Evolutionary conservation across 2,888 invertebrate genomes (phyloP).

Genomic region (Ptycholaimellus sp.): DNA sequence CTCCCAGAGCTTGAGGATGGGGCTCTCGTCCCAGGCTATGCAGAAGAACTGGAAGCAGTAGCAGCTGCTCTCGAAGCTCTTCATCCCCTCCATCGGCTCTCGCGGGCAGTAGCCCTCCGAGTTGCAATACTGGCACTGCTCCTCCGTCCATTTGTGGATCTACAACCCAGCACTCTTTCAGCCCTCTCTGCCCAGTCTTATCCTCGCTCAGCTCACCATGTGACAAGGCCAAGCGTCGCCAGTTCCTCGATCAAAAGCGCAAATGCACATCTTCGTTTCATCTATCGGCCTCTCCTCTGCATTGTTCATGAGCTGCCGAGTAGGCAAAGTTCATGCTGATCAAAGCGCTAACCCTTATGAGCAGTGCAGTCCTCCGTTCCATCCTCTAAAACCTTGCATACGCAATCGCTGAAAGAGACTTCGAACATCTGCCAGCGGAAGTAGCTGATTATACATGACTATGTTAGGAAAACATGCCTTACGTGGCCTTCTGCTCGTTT

Average conservation of each 20-base stretch:
- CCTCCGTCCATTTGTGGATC: conserved; percentile 6
- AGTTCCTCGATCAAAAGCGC: conserved; percentile 9
- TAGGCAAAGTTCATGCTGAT: too few species aligned
- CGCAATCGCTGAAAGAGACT: too few species aligned
- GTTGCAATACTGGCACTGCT: conserved; percentile 9
- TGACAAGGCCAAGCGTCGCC: conserved; percentile 13
- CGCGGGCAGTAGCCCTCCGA: conserved; percentile 9
- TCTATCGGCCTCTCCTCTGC: too few species aligned
- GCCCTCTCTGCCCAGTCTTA: background rate
- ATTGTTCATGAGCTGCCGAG: too few species aligned
- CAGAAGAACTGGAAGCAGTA: conserved; percentile 14
- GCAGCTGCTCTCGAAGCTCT: conserved; percentile 8
- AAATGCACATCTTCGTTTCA: conserved; percentile 3
- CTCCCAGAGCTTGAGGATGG: conserved; percentile 12
- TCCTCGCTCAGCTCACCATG: conserved; percentile 2
- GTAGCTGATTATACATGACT: too few species aligned
- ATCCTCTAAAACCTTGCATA: too few species aligned
- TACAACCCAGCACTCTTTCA: background rate
- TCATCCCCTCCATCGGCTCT: too few species aligned
- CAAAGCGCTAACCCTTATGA: too few species aligned
- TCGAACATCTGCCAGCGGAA: too few species aligned
- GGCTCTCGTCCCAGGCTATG: conserved; percentile 14
- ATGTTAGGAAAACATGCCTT: too few species aligned
- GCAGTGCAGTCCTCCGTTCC: too few species aligned
- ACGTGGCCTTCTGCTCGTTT: too few species aligned